These are phyloP conservation scores for Corythornis cristatus DNA, from an alignment of 2,113 vertebrate genomes.

Conservation along the genomic window DNA sequence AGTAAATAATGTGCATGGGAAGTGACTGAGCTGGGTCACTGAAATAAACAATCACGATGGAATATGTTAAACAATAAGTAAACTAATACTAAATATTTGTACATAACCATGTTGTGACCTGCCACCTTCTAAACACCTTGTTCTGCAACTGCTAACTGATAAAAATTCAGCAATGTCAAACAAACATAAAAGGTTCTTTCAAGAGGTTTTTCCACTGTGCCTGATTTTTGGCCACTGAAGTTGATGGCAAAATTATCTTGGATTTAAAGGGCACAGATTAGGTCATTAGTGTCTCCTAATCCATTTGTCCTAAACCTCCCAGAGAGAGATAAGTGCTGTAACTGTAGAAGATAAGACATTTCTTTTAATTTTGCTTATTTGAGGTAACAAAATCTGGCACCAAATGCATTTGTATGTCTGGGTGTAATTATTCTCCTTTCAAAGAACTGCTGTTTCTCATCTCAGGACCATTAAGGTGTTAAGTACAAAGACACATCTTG, in stretches of 20 bases:
- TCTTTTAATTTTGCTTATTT: slow-evolving; percentile 79
- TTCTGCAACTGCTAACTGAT: not conserved
- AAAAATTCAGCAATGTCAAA: not conserved
- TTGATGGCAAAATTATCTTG: slow-evolving; percentile 10
- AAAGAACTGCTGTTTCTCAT: slow-evolving; percentile 63
- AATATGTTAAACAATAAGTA: not conserved
- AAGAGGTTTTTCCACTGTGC: not conserved
- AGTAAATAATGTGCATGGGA: not conserved
- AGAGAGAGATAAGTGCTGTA: slow-evolving; percentile 54
- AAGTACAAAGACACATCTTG: slow-evolving; percentile 72
- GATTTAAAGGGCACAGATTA: slow-evolving; percentile 33
- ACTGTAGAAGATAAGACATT: slow-evolving; percentile 76
- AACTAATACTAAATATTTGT: not conserved
- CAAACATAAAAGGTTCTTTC: not conserved
- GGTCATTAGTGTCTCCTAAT: slow-evolving; percentile 45
- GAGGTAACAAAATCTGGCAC: slow-evolving; percentile 80
- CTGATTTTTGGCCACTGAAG: not conserved
- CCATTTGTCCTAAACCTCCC: slow-evolving; percentile 61
- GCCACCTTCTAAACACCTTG: not conserved
- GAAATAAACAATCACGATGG: not conserved
- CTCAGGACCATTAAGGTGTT: slow-evolving; percentile 80
- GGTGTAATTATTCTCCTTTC: slow-evolving; percentile 75
- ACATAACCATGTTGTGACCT: not conserved
- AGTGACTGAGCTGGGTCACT: not conserved
- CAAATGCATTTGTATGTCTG: slow-evolving; percentile 78